Evolutionary conservation across 2,888 invertebrate species (phyloP).

Genomic region (Druceiella hillmani): DNA sequence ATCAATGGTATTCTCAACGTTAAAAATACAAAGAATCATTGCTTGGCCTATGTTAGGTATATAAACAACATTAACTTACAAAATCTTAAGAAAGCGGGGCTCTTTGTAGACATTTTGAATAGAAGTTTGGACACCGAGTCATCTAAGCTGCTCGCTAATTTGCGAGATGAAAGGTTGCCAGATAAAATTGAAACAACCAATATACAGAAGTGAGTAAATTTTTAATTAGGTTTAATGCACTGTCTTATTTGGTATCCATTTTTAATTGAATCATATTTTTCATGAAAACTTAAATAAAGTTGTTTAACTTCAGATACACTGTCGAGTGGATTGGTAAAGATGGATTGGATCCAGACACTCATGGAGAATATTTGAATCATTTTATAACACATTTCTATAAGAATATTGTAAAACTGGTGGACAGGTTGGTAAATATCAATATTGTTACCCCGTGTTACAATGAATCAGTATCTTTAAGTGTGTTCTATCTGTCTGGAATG

Average conservation of each 20-base stretch:
- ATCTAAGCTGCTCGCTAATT: conserved; percentile 77
- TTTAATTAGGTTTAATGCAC: conserved; percentile 1
- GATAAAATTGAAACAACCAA: conserved; percentile 85
- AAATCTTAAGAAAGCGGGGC: conserved; percentile 87
- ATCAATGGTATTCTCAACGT: conserved; percentile 92
- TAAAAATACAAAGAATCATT: conserved; percentile 92
- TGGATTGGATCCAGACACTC: conserved; percentile 88
- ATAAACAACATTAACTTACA: conserved; percentile 97
- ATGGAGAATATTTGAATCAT: conserved; percentile 88
- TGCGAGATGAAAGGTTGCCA: conserved; percentile 86
- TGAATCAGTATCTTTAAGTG: too few relatives aligned
- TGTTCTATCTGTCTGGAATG: too few relatives aligned
- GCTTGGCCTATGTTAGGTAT: conserved; percentile 89
- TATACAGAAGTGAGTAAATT: conserved; percentile 67
- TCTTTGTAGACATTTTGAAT: conserved; percentile 93
- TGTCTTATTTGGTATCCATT: background rate
- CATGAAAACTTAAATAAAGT: background rate
- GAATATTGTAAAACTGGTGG: conserved; percentile 86
- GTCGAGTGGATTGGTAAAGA: conserved; percentile 97
- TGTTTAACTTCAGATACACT: conserved; percentile 61
- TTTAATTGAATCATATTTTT: background rate
- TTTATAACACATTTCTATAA: conserved; percentile 94
- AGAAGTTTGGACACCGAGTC: conserved; percentile 91
- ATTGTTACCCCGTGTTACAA: too few relatives aligned
- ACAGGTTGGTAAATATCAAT: conserved; percentile 45